A percentile compares a stretch with the other conserved stretches of the same genome.
phyloP scores from a whole-genome alignment of 2,113 vertebrate genomes.

The Brienomyrus brachyistius region DNA sequence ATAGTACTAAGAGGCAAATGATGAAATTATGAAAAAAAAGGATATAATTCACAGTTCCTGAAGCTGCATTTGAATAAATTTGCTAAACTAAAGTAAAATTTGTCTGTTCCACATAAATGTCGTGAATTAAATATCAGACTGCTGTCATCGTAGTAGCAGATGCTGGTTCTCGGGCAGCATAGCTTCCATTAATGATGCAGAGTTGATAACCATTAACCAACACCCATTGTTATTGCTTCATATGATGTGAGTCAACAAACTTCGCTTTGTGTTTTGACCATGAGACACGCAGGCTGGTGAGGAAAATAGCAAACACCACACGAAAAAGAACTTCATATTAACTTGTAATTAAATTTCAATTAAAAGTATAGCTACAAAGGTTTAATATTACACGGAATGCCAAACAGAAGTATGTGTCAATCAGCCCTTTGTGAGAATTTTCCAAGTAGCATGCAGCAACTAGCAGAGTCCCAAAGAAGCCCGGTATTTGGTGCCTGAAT shows the following conservation, averaged over 20 bases:
- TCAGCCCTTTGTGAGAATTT: background rate
- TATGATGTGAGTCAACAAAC: background rate
- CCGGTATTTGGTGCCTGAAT: background rate
- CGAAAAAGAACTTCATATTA: background rate
- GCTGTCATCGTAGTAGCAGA: background rate
- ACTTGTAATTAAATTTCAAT: background rate
- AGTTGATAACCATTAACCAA: background rate
- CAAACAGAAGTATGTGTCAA: background rate
- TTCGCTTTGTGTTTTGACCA: background rate
- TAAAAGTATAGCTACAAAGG: background rate
- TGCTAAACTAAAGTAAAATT: background rate
- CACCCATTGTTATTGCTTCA: background rate
- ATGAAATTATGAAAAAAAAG: background rate
- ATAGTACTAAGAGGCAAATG: background rate
- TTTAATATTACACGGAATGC: background rate
- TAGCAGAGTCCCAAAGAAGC: background rate
- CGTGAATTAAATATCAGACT: background rate
- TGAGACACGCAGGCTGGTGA: background rate
- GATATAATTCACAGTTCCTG: background rate
- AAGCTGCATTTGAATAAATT: background rate
- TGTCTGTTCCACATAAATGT: background rate
- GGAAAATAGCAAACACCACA: background rate
- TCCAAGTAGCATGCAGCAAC: background rate
- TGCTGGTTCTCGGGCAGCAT: background rate
- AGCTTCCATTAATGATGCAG: background rate